Evolutionary conservation across 2,113 vertebrate genomes (phyloP), one percentile per base, ranked within the genome.

Genomic region (Rhineura floridana): DNA sequence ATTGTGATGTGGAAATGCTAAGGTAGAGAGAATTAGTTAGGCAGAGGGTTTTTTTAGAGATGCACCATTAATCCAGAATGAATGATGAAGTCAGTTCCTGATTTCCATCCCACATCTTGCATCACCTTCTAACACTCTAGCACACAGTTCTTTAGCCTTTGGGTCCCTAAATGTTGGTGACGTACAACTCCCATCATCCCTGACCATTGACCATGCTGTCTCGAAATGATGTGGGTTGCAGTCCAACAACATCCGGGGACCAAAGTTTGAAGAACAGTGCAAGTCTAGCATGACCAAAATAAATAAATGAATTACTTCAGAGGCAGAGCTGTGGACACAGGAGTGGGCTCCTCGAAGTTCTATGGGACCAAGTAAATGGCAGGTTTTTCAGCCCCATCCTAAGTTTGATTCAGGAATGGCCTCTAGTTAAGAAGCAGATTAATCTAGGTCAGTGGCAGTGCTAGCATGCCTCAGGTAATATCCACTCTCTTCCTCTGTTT

Each of bases 1-100:
- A 67, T 67, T n/a, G 86, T 25, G 69, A 85, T 33, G 81, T 91
- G 89, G 84, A 84, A 93, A 94, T 89, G 84, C 88, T 77, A 87
- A 81, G 84, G 91, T 80, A 89, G 85, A 65, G 85, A 65, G 90
- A 92, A 91, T 88, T 63, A 84, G 52, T 81, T 72, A 86, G 75
- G 44, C 83, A 90, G 87, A 69, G 17, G 3, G 5, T 8, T 13
- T 59, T n/a, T 39, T 44, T 81, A 15, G 12, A 63, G 72, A 62
- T 89, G 30, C 62, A 52, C 44, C n/a, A 88, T 81, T 78, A 69
- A 85, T 62, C 28, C 12, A 50, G 46, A 73, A 73, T 55, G 48
- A 84, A 50, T 21, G 17, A 23, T 75, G 36, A 48, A 59, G 25
- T 12, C 23, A 39, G 15, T 72, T 73, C 46, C 28, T 17, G 33